These are phyloP conservation scores for Myripristis murdjan DNA, from an alignment of 2,797 vertebrate species.

Conservation along the genomic window DNA sequence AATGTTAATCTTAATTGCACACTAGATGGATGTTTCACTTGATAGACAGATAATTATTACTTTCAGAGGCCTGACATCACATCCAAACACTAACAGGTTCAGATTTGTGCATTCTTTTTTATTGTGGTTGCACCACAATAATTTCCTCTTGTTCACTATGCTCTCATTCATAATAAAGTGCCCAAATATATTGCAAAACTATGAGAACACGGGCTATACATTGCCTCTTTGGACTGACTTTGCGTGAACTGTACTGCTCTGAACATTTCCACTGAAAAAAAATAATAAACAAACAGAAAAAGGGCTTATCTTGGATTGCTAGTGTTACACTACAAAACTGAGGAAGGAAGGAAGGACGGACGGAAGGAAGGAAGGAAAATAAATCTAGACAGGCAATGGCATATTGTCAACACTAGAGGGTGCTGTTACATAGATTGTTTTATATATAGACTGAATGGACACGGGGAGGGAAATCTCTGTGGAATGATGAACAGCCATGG, in stretches of 20 bases:
- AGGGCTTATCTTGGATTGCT: too few species aligned
- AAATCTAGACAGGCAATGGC: slow-evolving; percentile 18
- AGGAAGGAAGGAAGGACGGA: not conserved
- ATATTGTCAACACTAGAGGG: slow-evolving; percentile 62
- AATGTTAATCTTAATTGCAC: too few species aligned
- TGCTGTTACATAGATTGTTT: slow-evolving; percentile 21
- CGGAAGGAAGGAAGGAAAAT: not conserved
- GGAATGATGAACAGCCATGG: slow-evolving; percentile 43
- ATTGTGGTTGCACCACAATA: not conserved
- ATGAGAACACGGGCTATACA: not conserved
- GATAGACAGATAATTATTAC: not conserved
- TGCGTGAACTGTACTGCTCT: too few species aligned
- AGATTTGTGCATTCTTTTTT: too few species aligned
- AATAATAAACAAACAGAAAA: too few species aligned
- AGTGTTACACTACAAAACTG: too few species aligned
- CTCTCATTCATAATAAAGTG: slow-evolving; percentile 25
- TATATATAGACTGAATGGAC: not conserved
- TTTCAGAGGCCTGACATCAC: too few species aligned
- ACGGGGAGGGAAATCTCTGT: slow-evolving; percentile 1
- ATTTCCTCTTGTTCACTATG: not conserved
- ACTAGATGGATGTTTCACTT: not conserved
- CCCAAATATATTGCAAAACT: slow-evolving; percentile 5
- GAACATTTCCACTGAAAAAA: too few species aligned
- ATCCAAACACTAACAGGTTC: too few species aligned
- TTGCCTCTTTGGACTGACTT: too few species aligned